Base-by-base conservation (phyloP, 2,888 invertebrate genomes). In the Chloroclystis v-ata region DNA sequence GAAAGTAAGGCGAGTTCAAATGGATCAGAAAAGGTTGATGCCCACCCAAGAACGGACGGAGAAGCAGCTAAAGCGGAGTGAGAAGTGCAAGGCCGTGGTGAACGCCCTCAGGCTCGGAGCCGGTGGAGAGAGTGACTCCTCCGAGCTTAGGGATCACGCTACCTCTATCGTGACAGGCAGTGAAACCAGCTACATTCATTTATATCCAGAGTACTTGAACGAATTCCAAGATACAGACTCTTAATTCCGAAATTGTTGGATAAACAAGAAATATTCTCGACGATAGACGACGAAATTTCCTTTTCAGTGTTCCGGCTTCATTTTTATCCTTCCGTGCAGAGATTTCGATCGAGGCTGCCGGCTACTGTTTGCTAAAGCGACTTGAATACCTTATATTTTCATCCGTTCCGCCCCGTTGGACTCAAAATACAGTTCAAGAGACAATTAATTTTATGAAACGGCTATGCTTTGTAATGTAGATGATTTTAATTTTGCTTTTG, bases 11-110 rank as follows among this genome's bases (percentile, higher is more conserved):
- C 54, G 57, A 1, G 73, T 85, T 0, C 73, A 82, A 30, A 47
- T 63, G 39, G 68, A 82, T 52, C 80, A 80, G 49, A 62, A 60
- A 4, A 74, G 67, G 38, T 44, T 83, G 47, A 62, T 73, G 43
- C 72, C 73, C 4, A 69, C 70, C 1, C 67, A 79, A 43, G 77
- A 79, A 33, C 66, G 75, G 39, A 71, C 75, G 0, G 73, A 78
- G 46, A 78, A 79, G 28, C 76, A 78, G 45, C 46, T 78, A 28
- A 67, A 65, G 37, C 70, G 61, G 43, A 75, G 74, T 40, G 60
- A 67, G 9, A 66, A 76, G 24, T 70, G 69, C 41, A 70, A 60
- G 41, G 56, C 52, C 3, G 55, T 82, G 20, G 67, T 86, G 41
- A 65, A 61, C 1, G 61, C 66, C 0, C 54, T 86, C 1, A 63